phyloP scores from a whole-genome alignment of 2,797 vertebrate genomes.

The Arctocebus calabarensis region DNA sequence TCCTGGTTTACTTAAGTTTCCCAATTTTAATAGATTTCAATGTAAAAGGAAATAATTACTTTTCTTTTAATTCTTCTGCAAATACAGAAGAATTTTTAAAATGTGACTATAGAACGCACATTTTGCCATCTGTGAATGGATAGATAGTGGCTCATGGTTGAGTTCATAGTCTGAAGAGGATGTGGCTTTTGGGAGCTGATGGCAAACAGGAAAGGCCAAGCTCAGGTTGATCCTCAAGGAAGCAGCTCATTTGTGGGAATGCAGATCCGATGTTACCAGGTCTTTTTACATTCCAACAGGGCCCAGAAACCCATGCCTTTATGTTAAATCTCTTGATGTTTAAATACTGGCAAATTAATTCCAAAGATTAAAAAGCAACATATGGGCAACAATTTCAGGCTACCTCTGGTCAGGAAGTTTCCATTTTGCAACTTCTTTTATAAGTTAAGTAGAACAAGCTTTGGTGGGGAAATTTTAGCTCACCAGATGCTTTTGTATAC shows the following conservation, averaged over 20 bases:
- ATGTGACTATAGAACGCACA: no score
- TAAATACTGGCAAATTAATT: background rate
- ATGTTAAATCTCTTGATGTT: background rate
- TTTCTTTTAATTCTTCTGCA: background rate
- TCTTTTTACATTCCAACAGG: background rate
- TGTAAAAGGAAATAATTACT: background rate
- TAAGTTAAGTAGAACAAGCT: background rate
- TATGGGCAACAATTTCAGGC: background rate
- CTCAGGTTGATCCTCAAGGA: background rate
- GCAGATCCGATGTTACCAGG: fast-evolving
- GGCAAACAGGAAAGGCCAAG: fast-evolving
- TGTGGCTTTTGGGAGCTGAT: fast-evolving
- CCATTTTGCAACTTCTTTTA: background rate
- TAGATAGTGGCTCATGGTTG: background rate
- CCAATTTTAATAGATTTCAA: background rate
- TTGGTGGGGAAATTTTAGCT: background rate
- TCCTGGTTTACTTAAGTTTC: background rate
- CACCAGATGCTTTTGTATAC: background rate
- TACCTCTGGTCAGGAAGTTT: background rate
- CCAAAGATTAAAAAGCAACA: background rate
- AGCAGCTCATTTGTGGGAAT: background rate
- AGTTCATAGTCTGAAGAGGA: background rate
- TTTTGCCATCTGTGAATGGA: background rate
- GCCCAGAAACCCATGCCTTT: background rate
- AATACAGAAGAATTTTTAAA: background rate